Evolutionary conservation across 2,888 invertebrate genomes (phyloP).

Genomic region (Acanthosoma haemorrhoidale): DNA sequence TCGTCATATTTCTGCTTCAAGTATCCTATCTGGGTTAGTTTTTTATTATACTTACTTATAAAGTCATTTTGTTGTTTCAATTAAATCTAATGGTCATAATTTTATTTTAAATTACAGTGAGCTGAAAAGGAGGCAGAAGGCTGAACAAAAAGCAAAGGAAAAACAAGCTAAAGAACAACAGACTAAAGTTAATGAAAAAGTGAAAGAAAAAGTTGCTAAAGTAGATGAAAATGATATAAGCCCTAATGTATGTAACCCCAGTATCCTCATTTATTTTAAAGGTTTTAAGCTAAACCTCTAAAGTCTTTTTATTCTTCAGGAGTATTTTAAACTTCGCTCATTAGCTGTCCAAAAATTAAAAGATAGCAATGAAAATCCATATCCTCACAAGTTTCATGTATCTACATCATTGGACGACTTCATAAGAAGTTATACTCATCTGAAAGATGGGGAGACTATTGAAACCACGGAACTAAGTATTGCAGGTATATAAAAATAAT

Average conservation of each 20-base stretch:
- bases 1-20: conserved; percentile 18
- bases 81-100: background rate
- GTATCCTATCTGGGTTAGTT: conserved; percentile 22
- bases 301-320: conserved; percentile 46
- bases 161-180: conserved; percentile 64
- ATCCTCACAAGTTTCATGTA: conserved; percentile 96
- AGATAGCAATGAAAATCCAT: conserved; percentile 69
- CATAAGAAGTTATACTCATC: conserved; percentile 69
- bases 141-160: conserved; percentile 88
- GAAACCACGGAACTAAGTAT: conserved; percentile 64
- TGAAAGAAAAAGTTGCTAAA: conserved; percentile 49
- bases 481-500: conserved; percentile 56
- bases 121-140: conserved; percentile 77
- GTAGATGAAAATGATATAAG: conserved; percentile 73
- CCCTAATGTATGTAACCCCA: conserved; percentile 62
- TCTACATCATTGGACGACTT: conserved; percentile 81
- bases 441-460: conserved; percentile 69
- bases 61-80: background rate
- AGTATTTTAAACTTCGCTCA: conserved; percentile 84
- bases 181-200: conserved; percentile 47
- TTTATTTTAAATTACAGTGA: conserved; percentile 24
- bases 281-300: background rate
- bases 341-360: conserved; percentile 78
- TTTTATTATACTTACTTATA: background rate
- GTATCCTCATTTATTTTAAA: background rate